Base-by-base conservation (phyloP, 2,888 invertebrate species). In the Melitaea athalia region DNA sequence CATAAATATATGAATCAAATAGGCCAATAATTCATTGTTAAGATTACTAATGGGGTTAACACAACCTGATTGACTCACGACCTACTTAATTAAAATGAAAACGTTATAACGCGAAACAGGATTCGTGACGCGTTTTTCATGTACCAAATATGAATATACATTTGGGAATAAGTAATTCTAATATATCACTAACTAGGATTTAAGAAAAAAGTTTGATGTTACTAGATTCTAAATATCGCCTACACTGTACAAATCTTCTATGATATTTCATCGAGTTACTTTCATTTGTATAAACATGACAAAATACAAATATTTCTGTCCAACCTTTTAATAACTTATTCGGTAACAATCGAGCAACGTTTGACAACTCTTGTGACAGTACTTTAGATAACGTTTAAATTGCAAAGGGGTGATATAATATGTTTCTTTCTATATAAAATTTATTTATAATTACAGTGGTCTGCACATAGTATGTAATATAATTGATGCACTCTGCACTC, bases 181-280 rank as follows among this genome's bases (percentile, higher is more conserved):
- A 85, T 85, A 82, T 85, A 87, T 86, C 82, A 84, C 87, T 89
- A 91, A 86, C 86, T 91, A 90, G 85, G 85, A 85, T 86, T 86
- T 86, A 89, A 86, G 85, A 88, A 84, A 84, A 81, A 79, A 15
- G 15, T 57, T 57, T 85, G 86, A 87, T 79, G 81, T 86, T 81
- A 85, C 87, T 90, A 90, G 83, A 85, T 79, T 77, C 87, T 91
- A 91, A 87, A 86, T 88, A 91, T 85, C 84, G 81, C 80, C 88
- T 91, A 90, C 80, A 83, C 90, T 91, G 89, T 92, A 92, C 91
- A 91, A 24, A 87, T 87, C 91, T 90, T 90, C 90, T 91, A 91
- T 89, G 89, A 89, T 90, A 91, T 87, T 88, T 82, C 83, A 86
- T 88, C 89, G 89, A 91, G 90, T 91, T 90, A 91, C 88, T 87